Base-by-base conservation (phyloP, 2,113 vertebrate genomes). In the Chlamydotis undulata region DNA sequence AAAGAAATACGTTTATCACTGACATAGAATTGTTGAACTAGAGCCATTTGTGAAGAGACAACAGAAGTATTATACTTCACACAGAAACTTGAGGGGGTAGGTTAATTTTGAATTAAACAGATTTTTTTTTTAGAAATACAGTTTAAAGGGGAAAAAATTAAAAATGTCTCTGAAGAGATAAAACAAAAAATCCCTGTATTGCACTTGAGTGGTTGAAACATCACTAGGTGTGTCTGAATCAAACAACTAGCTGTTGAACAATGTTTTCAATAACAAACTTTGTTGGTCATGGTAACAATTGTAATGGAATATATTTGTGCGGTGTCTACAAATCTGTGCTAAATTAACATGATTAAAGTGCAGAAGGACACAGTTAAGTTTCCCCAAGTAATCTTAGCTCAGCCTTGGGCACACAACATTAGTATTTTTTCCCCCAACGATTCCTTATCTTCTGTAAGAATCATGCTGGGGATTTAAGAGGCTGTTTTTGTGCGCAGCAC, bases 211-310 rank as follows among this genome's bases (percentile, higher is more conserved):
- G 24, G 2, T 6, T 56, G 71, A 78, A 69, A 55, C 56, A 31
- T 83, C 76, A 24, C 52, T 81, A 67, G 93, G 83, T 84, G 77
- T 78, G 73, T 74, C 95, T 71, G 74, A 82, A 43, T 39, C 64
- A 64, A 56, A 63, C 31, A 9, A 19, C 12, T 31, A 45, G 41
- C 47, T n/a, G 41, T 9, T 67, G 43, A 43, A 63, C 33, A 68
- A 3, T 87, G 76, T 89, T 96, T 77, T 70, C 61, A 55, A 71
- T 71, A 96, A 84, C 84, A 96, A 76, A 91, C 61, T 87, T 24
- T 52, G 23, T 68, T 87, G 53, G n/a, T 90, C 76, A 55, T 89
- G 76, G 94, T 68, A 83, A 92, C 94, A 71, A 43, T 60, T 75
- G 56, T 71, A 78, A 87, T n/a, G 65, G 74, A 89, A 68, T 71